Conservation (phyloP, 2,888 invertebrate genomes). For the Drosophila imparisetae region DNA sequence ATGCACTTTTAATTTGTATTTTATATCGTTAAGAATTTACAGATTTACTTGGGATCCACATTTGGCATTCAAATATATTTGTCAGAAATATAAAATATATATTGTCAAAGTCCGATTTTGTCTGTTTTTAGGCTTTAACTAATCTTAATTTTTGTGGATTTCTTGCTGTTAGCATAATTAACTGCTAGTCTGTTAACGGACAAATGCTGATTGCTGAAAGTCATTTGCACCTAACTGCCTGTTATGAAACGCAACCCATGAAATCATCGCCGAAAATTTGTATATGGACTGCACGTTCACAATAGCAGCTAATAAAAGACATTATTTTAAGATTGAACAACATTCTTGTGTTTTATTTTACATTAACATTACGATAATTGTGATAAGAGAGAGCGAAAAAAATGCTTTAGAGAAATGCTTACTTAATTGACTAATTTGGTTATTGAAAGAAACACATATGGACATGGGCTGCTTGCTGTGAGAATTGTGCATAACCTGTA, state of each 20-base stretch:
- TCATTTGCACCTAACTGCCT: neutral
- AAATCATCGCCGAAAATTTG: neutral
- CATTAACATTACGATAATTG: conserved; percentile 37
- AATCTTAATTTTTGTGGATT: neutral
- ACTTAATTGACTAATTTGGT: conserved; percentile 62
- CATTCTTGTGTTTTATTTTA: conserved; percentile 60
- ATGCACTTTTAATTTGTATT: neutral
- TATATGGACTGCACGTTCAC: neutral
- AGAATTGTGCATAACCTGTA: conserved; percentile 28
- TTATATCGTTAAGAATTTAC: neutral
- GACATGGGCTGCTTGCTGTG: conserved; percentile 49
- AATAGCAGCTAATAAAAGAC: neutral
- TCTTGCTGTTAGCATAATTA: too few relatives aligned
- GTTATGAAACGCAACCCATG: neutral
- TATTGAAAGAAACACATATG: conserved; percentile 27
- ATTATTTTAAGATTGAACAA: conserved; percentile 46
- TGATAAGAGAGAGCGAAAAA: conserved; percentile 23
- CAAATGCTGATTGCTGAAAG: neutral
- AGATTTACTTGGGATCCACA: neutral
- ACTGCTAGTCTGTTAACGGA: neutral
- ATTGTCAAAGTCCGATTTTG: neutral
- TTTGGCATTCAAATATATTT: neutral
- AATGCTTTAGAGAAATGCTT: conserved; percentile 53
- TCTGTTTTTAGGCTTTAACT: neutral
- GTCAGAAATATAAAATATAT: neutral